These are phyloP conservation scores for Pomatostomus ruficeps DNA, from an alignment of 2,113 vertebrate species.

Conservation along the genomic window DNA sequence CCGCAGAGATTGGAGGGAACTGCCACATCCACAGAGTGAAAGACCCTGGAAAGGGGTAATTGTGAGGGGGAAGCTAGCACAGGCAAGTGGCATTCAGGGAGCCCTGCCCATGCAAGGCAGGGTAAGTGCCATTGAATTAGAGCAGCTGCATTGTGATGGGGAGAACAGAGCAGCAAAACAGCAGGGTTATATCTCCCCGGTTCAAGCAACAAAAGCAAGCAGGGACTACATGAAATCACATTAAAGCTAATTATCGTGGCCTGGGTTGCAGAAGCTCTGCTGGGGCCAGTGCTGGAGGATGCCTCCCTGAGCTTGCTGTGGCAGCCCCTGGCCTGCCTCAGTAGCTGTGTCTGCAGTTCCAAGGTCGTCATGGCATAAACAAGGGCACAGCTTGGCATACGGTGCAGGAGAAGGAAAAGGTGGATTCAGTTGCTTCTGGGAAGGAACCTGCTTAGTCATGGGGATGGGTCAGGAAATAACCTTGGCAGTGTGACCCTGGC, in stretches of 20 bases:
- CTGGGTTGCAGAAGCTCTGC: not conserved
- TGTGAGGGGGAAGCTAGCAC: not conserved
- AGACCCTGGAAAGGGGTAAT: not conserved
- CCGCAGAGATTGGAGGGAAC: not conserved
- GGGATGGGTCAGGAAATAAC: not conserved
- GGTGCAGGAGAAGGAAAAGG: not conserved
- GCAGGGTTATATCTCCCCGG: rapidly evolving
- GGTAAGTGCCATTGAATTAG: not conserved
- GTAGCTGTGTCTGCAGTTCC: not conserved
- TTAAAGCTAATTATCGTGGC: not conserved
- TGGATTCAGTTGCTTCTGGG: not conserved
- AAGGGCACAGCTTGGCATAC: not conserved
- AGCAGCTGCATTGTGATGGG: not conserved
- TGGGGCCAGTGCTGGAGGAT: not conserved
- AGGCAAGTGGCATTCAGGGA: not conserved
- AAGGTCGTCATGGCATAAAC: not conserved
- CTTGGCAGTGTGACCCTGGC: not conserved
- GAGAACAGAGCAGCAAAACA: not conserved
- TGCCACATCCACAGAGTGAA: rapidly evolving
- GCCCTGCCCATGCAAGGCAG: not conserved
- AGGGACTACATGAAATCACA: rapidly evolving
- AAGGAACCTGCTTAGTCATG: not conserved
- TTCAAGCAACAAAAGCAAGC: not conserved
- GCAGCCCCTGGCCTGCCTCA: not conserved
- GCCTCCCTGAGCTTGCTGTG: not conserved